Conservation (phyloP, 2,888 invertebrate species). For the Bembecia ichneumoniformis region DNA sequence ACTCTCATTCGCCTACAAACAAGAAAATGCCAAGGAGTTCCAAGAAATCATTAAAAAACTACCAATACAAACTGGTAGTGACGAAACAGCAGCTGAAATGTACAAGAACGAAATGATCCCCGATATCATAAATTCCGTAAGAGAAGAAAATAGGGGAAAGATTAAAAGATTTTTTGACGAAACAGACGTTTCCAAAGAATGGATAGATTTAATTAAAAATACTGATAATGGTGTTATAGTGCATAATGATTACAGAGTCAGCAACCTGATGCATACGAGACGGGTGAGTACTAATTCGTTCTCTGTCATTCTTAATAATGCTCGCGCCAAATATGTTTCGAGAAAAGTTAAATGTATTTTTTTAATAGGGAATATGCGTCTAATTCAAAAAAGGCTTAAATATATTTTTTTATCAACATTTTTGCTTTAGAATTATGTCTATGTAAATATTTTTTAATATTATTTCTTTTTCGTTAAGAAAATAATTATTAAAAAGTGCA, state of each 20-base stretch:
- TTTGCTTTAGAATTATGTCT: no score
- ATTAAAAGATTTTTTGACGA: neutral
- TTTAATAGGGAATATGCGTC: no score
- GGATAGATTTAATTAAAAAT: neutral
- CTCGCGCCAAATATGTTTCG: no score
- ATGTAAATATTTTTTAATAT: no score
- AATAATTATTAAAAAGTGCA: no score
- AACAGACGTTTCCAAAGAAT: neutral
- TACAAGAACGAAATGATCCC: neutral
- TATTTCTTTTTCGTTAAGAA: no score
- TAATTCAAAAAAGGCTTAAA: no score
- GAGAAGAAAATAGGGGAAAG: neutral
- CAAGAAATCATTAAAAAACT: slow-evolving; percentile 3
- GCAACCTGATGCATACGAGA: slow-evolving; percentile 3
- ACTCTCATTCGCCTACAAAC: slow-evolving; percentile 28
- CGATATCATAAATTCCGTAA: neutral
- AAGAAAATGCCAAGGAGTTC: slow-evolving; percentile 25
- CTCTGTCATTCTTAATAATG: no score
- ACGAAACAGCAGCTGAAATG: neutral
- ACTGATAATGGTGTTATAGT: neutral
- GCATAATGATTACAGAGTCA: slow-evolving; percentile 3
- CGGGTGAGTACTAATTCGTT: neutral
- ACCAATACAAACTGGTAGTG: neutral
- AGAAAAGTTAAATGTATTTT: no score
- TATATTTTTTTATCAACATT: no score